phyloP scores from a whole-genome alignment of 1,140 invertebrate species.

The Theocolax elegans region DNA sequence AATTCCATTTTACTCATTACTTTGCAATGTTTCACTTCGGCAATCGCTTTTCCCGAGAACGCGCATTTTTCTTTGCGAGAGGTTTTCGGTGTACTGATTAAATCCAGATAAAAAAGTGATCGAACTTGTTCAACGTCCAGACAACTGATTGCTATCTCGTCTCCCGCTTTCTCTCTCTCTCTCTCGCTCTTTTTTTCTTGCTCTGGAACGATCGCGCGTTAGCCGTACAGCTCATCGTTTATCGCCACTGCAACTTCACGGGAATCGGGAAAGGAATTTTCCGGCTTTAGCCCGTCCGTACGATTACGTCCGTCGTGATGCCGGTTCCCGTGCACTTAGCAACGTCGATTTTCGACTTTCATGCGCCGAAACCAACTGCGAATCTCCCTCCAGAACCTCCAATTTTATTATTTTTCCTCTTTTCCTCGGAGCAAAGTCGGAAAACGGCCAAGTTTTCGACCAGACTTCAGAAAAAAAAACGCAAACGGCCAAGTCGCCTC shows the following conservation, averaged over 20 bases:
- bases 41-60: neutral
- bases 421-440: too few species aligned
- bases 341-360: too few species aligned
- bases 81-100: conserved; percentile 22
- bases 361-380: too few species aligned
- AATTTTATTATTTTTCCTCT: too few species aligned
- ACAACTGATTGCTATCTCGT: neutral
- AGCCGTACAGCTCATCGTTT: neutral
- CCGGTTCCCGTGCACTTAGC: too few species aligned
- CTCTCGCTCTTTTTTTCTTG: conserved; percentile 7
- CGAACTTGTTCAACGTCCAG: conserved; percentile 15
- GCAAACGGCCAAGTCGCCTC: too few species aligned
- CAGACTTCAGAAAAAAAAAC: too few species aligned
- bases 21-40: too few species aligned
- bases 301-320: neutral
- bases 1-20: too few species aligned
- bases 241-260: neutral
- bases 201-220: neutral
- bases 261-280: neutral
- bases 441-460: too few species aligned
- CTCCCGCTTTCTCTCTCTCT: conserved; percentile 8
- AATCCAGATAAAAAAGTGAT: conserved; percentile 31
- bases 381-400: too few species aligned
- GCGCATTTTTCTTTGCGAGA: neutral
- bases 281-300: neutral